Base-by-base conservation (phyloP, 2,888 invertebrate species). In the Spialia ferax region DNA sequence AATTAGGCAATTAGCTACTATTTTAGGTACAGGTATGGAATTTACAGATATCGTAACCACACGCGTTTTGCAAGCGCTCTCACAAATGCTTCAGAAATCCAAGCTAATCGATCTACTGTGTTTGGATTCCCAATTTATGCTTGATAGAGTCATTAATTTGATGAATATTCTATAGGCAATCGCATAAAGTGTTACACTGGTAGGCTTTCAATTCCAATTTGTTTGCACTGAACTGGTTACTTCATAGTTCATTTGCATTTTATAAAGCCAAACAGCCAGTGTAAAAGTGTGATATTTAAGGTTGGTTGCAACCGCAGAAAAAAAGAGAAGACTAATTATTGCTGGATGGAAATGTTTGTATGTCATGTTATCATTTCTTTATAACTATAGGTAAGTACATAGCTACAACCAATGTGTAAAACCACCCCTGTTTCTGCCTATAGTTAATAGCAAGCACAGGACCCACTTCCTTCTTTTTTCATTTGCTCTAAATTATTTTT, bases 221-320 rank as follows among this genome's bases (percentile, higher is more conserved):
- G 26, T 57, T 50, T 57, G 35, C 32, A 57, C 35, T 48, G 55
- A 50, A 64, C 48, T 35, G 29, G 63, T 54, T 15, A 45, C n/a
- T n/a, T n/a, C n/a, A n/a, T 32, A 32, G 15, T 55, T 64, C 48
- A 64, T 64, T 64, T 57, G 50, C 64, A 64, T 64, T 57, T 57
- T 64, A 48, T 32, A 48, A 29, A 15, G 54, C 20, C 54, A 55
- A 20, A 15, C 26, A 10, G 18, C 20, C 26, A 11, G n/a, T 5
- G 18, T 4, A n/a, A 2, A 32, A 32, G 10, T 32, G 1, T 32
- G 32, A 4, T 32, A 7, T 10, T 8, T 3, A 32, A 1, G 8
- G 10, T 32, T 32, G 32, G 32, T 3, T 4, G 32, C 32, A 32
- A n/a, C n/a, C n/a, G n/a, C n/a, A n/a, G n/a, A n/a, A n/a, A n/a